These are phyloP conservation scores for Sylvilagus floridanus DNA, from an alignment of 2,797 vertebrate species.

Conservation along the genomic window DNA sequence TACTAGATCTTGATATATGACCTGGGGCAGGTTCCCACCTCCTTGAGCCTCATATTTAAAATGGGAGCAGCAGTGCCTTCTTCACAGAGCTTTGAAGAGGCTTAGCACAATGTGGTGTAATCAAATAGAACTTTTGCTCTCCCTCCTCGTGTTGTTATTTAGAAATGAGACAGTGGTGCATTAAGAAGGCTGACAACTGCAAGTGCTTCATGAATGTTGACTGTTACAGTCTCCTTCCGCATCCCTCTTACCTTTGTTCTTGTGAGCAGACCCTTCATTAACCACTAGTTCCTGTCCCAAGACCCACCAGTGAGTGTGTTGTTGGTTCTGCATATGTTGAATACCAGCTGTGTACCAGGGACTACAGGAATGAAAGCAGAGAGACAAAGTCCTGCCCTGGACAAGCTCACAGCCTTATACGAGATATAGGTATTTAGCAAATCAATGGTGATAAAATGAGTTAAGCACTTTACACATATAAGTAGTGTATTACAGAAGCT, in stretches of 20 bases:
- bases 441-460: background rate
- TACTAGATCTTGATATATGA: background rate
- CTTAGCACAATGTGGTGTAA: background rate
- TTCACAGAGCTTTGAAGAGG: background rate
- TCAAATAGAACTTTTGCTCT: background rate
- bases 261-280: background rate
- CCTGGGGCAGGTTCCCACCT: background rate
- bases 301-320: background rate
- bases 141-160: too few relatives aligned
- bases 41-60: background rate
- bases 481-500: background rate
- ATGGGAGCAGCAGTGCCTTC: background rate
- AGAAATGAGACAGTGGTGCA: too few relatives aligned
- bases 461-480: background rate
- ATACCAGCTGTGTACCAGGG: background rate
- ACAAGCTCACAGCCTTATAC: too few relatives aligned
- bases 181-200: too few relatives aligned
- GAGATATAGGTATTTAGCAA: background rate
- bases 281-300: background rate
- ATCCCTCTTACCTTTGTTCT: background rate
- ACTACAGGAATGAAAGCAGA: background rate
- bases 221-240: background rate
- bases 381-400: too few relatives aligned
- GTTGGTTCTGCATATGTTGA: background rate
- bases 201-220: too few relatives aligned